phyloP scores from a whole-genome alignment of 2,888 invertebrate genomes.

The Pollenia griseotomentosa region DNA sequence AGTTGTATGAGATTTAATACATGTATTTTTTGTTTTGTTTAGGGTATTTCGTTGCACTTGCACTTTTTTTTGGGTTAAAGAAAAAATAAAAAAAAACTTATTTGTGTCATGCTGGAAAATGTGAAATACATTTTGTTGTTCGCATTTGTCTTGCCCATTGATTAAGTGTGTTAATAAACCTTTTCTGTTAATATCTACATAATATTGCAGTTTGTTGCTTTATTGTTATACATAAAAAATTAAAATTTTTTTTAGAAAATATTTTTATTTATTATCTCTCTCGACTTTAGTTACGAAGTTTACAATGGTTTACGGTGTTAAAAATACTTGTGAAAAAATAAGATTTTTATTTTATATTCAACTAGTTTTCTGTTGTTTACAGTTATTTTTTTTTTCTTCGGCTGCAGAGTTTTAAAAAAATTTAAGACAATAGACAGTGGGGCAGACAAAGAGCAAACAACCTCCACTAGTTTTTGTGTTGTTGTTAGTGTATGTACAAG shows the following conservation, averaged over 20 bases:
- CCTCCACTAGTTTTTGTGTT: slow-evolving; percentile 6
- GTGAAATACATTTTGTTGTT: background rate
- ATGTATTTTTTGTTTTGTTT: background rate
- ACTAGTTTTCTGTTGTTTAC: slow-evolving; percentile 7
- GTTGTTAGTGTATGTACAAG: slow-evolving; percentile 35
- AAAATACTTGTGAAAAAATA: slow-evolving; percentile 2
- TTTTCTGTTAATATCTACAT: background rate
- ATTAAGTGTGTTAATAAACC: slow-evolving; percentile 31
- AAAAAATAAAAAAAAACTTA: background rate
- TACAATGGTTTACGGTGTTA: background rate
- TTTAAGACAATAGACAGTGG: slow-evolving; percentile 7
- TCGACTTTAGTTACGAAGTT: background rate
- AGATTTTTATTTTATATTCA: background rate
- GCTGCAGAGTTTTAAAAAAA: slow-evolving; percentile 1
- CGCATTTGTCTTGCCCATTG: slow-evolving; percentile 14
- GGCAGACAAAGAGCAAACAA: slow-evolving; percentile 6
- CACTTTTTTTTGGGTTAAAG: background rate
- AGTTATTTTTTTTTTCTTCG: background rate
- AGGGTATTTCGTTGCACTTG: background rate
- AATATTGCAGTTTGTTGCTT: background rate
- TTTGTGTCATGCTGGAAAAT: slow-evolving; percentile 2
- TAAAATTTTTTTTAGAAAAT: background rate
- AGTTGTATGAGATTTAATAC: background rate
- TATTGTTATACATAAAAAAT: background rate
- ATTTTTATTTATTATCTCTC: slow-evolving; percentile 26